Evolutionary conservation across 2,888 invertebrate genomes (phyloP).

Genomic region (Dynastes maya): DNA sequence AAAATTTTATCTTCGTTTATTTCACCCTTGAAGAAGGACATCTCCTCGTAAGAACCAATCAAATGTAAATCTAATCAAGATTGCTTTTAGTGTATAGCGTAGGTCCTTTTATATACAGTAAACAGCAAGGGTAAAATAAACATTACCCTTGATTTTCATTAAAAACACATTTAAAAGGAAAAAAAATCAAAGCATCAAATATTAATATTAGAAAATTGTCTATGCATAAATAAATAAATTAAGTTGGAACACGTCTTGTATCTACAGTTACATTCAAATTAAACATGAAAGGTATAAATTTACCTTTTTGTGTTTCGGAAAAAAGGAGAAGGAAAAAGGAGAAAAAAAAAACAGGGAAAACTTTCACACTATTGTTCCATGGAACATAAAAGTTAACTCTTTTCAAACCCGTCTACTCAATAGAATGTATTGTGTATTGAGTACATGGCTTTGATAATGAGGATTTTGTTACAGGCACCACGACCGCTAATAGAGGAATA

Average conservation of each 20-base stretch:
- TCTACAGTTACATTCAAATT: background rate
- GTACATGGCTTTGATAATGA: slow-evolving; percentile 23
- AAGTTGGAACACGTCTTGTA: background rate
- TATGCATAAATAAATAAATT: background rate
- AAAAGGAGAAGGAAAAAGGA: background rate
- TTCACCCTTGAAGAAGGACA: background rate
- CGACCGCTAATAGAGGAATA: slow-evolving; percentile 2
- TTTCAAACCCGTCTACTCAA: slow-evolving; percentile 10
- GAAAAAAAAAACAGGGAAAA: slow-evolving; percentile 3
- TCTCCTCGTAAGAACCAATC: background rate
- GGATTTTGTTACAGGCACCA: slow-evolving; percentile 6
- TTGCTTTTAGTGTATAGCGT: background rate
- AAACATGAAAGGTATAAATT: background rate
- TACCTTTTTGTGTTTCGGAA: background rate
- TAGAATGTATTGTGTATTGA: slow-evolving; percentile 19
- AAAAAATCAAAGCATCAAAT: background rate
- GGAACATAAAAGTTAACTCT: slow-evolving; percentile 6
- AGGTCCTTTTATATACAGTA: background rate
- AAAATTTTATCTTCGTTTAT: slow-evolving; percentile 12
- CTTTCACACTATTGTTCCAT: slow-evolving; percentile 1
- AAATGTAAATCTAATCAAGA: slow-evolving; percentile 16
- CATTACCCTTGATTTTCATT: background rate
- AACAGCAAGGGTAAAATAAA: background rate
- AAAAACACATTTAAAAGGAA: background rate
- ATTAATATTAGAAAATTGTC: background rate